Conservation (phyloP, 2,797 vertebrate genomes). For the Trachops cirrhosus region DNA sequence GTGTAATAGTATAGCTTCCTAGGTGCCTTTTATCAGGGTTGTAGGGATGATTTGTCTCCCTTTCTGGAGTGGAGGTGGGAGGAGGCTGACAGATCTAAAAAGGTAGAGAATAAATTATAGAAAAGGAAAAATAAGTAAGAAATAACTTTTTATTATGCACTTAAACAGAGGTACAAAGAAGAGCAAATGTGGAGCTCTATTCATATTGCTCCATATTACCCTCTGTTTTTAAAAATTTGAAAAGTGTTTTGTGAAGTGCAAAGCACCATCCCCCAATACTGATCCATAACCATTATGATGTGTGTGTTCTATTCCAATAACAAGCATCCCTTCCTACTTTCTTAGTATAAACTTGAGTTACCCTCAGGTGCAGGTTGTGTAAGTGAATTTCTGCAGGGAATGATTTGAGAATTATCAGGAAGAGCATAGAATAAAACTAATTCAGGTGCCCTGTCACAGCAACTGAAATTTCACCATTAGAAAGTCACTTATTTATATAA, state of each 20-base stretch:
- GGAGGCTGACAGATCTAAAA: background rate
- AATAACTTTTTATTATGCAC: background rate
- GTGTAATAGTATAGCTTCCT: background rate
- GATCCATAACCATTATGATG: background rate
- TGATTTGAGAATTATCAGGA: background rate
- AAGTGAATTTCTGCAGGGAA: background rate
- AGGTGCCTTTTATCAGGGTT: background rate
- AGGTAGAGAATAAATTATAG: background rate
- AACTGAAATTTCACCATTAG: background rate
- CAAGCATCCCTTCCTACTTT: background rate
- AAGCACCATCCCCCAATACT: fast-evolving
- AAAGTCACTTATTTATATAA: background rate
- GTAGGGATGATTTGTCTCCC: background rate
- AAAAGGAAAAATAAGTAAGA: background rate
- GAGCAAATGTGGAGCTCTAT: background rate
- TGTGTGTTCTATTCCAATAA: background rate
- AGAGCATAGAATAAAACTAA: background rate
- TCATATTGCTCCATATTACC: background rate
- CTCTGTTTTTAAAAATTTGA: background rate
- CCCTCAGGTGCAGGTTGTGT: background rate
- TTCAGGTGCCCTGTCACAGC: background rate
- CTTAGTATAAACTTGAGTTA: background rate
- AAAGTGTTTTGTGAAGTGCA: background rate
- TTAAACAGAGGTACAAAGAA: background rate
- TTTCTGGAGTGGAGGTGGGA: background rate